These are phyloP conservation scores for Montipora sp. DNA, from an alignment of 64 coral and sea anemone species.

Conservation along the genomic window DNA sequence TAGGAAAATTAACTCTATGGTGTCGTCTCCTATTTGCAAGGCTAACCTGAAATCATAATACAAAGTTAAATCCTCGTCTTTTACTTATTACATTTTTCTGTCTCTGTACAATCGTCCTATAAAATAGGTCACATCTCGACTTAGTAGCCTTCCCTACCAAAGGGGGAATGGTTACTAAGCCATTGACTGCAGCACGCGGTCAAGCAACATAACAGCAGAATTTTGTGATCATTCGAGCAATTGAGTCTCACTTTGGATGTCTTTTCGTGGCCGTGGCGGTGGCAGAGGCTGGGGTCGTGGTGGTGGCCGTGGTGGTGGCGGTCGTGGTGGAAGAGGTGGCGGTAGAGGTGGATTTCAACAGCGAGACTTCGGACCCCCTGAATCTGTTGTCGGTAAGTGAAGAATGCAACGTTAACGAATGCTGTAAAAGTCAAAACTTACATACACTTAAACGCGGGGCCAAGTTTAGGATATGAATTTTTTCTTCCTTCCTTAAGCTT, in stretches of 20 bases:
- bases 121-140: neutral
- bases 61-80: too few relatives aligned
- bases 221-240: neutral
- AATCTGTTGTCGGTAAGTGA: constrained; percentile 76
- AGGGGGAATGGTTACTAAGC: constrained; percentile 3
- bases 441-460: too few relatives aligned
- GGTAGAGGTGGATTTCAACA: constrained; percentile 79
- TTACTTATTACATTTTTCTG: too few relatives aligned
- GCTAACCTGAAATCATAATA: too few relatives aligned
- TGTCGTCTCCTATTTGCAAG: too few relatives aligned
- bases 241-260: neutral
- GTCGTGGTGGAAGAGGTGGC: constrained; percentile 64
- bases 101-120: too few relatives aligned
- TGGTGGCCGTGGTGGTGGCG: constrained; percentile 31
- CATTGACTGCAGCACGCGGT: constrained; percentile 8
- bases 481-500: too few relatives aligned
- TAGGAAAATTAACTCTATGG: too few relatives aligned
- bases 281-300: constrained; percentile 10
- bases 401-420: neutral
- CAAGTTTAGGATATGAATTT: too few relatives aligned
- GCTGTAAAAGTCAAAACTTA: neutral
- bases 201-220: constrained; percentile 3
- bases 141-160: neutral
- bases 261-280: constrained; percentile 48
- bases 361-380: constrained; percentile 86